Evolutionary conservation across 2,113 vertebrate species (phyloP).

Genomic region (Epinephelus moara): DNA sequence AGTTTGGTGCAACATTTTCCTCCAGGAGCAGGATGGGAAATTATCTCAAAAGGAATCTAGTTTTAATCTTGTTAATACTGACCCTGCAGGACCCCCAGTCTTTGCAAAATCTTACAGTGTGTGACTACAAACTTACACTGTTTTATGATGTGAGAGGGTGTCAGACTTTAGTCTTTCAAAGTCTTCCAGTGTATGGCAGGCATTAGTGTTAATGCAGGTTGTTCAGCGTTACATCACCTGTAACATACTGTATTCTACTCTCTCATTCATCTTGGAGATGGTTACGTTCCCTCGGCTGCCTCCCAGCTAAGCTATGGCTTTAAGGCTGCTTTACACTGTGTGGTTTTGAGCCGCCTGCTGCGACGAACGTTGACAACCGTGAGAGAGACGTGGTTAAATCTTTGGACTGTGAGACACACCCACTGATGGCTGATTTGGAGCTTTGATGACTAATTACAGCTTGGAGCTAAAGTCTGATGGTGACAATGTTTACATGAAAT

Average conservation of each 20-base stretch:
- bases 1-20: too few species aligned
- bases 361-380: neutral
- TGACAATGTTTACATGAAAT: too few species aligned
- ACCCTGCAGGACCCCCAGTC: too few species aligned
- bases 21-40: too few species aligned
- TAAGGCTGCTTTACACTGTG: neutral
- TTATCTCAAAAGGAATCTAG: too few species aligned
- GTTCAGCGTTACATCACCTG: neutral
- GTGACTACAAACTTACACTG: too few species aligned
- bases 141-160: too few species aligned
- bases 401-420: neutral
- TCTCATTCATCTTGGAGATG: neutral
- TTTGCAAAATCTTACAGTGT: too few species aligned
- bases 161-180: too few species aligned
- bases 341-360: neutral
- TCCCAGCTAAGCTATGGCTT: neutral
- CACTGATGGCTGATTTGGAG: neutral
- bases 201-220: neutral
- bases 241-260: too few species aligned
- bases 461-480: neutral
- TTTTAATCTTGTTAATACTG: too few species aligned
- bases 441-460: neutral
- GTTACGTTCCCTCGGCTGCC: neutral
- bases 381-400: neutral
- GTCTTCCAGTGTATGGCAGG: too few species aligned